phyloP scores from a whole-genome alignment of 2,797 vertebrate genomes.

The Menidia menidia region DNA sequence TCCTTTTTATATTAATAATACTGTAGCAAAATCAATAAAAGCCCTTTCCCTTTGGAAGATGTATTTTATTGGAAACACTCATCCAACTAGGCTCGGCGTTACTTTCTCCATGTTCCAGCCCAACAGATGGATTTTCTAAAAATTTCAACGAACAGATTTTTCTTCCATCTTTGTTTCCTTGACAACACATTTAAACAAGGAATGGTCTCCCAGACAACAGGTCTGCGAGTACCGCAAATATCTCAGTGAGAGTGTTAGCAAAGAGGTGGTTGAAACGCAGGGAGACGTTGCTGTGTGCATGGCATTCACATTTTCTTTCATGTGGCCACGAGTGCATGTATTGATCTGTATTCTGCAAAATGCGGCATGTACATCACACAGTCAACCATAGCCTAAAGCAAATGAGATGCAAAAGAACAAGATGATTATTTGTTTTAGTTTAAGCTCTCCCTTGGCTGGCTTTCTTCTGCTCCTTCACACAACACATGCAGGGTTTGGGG shows the following conservation, averaged over 20 bases:
- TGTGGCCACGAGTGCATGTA: conserved; percentile 29
- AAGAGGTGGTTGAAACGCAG: conserved; percentile 48
- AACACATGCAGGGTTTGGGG: too few species aligned
- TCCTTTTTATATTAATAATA: conserved; percentile 74
- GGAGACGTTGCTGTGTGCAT: conserved; percentile 16
- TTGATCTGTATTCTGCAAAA: conserved; percentile 47
- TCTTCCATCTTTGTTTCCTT: conserved; percentile 83
- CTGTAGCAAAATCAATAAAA: conserved; percentile 69
- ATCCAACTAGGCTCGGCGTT: conserved; percentile 50
- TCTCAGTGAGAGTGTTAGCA: conserved; percentile 40
- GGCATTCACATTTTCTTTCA: conserved; percentile 18
- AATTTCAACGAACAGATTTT: conserved; percentile 74
- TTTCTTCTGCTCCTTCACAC: too few species aligned
- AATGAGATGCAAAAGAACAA: conserved; percentile 47
- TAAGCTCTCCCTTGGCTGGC: conserved; percentile 8
- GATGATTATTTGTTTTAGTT: conserved; percentile 56
- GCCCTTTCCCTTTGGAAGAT: conserved; percentile 52
- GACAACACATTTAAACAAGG: conserved; percentile 86
- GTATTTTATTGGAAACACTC: conserved; percentile 63
- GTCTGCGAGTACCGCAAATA: conserved; percentile 72
- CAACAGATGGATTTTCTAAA: conserved; percentile 82
- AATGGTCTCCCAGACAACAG: conserved; percentile 85
- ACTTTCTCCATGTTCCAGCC: conserved; percentile 73
- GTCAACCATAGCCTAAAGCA: conserved; percentile 4
- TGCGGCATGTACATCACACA: conserved; percentile 12